phyloP scores from a whole-genome alignment of 2,113 vertebrate species.

The Caloenas nicobarica region DNA sequence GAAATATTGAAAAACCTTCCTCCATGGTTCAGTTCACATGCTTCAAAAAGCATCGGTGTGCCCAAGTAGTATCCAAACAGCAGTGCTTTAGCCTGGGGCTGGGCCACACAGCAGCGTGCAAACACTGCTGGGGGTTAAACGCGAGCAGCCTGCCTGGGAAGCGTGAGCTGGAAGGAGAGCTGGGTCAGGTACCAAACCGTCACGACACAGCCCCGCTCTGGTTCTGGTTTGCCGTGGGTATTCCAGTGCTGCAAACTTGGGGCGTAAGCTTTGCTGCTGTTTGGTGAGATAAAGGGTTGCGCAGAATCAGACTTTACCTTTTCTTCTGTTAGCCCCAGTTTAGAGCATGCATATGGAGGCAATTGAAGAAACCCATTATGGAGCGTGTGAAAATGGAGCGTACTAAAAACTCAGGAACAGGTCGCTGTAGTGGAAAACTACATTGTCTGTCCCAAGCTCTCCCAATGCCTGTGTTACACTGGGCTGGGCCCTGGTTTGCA shows the following conservation, averaged over 20 bases:
- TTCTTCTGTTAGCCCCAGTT: neutral
- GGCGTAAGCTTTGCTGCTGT: neutral
- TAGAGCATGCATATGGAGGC: neutral
- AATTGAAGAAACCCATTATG: neutral
- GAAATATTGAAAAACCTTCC: neutral
- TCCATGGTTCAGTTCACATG: neutral
- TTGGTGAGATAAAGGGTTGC: neutral
- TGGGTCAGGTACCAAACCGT: neutral
- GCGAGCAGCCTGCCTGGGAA: neutral
- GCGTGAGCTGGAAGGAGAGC: neutral
- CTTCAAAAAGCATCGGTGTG: neutral
- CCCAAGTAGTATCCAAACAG: neutral
- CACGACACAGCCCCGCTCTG: rapidly evolving
- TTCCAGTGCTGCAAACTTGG: neutral
- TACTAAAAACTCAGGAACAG: neutral
- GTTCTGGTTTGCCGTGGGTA: neutral
- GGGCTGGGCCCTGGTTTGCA: neutral
- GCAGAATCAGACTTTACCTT: neutral
- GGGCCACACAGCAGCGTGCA: neutral
- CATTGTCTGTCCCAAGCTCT: neutral
- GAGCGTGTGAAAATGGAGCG: neutral
- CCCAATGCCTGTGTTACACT: neutral
- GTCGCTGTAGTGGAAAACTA: rapidly evolving
- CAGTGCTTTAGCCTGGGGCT: neutral
- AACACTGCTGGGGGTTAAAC: neutral